A percentile compares a stretch with the other conserved stretches of the same genome.
phyloP scores from a whole-genome alignment of 2,888 invertebrate genomes.

The Rotaria macrura region DNA sequence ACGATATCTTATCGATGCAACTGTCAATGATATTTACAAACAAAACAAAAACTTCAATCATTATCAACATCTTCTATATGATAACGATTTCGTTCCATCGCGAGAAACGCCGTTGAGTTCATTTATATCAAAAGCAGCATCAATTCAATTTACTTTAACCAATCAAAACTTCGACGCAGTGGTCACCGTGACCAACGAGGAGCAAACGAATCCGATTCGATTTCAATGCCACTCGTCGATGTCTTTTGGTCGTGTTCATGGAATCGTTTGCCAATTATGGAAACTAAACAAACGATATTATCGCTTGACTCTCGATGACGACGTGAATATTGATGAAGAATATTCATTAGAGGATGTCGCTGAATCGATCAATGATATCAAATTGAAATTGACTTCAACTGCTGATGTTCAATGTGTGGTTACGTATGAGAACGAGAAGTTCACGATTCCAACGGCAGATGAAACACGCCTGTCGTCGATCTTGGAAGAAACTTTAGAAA shows the following conservation, averaged over 20 bases:
- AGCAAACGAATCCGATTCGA: not conserved
- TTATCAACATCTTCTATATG: not conserved
- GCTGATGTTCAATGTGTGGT: not conserved
- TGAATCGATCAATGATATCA: not conserved
- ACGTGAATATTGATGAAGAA: not conserved
- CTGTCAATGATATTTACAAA: not conserved
- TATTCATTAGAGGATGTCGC: not conserved
- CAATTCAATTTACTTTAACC: not conserved
- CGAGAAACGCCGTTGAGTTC: not conserved
- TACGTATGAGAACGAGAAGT: not conserved
- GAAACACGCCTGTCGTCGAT: not conserved
- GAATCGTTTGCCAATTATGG: not conserved
- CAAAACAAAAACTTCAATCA: not conserved
- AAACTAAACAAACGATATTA: not conserved
- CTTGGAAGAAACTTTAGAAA: not conserved
- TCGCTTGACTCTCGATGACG: not conserved
- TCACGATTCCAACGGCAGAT: not conserved
- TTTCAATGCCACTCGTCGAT: not conserved
- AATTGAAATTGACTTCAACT: not conserved
- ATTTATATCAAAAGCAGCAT: not conserved
- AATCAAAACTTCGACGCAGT: not conserved
- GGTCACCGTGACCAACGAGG: not conserved
- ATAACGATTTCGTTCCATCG: not conserved
- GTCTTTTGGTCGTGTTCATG: not conserved
- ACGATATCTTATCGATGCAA: not conserved